These are phyloP conservation scores for Aquatica leii DNA, from an alignment of 2,888 invertebrate genomes.

Conservation along the genomic window DNA sequence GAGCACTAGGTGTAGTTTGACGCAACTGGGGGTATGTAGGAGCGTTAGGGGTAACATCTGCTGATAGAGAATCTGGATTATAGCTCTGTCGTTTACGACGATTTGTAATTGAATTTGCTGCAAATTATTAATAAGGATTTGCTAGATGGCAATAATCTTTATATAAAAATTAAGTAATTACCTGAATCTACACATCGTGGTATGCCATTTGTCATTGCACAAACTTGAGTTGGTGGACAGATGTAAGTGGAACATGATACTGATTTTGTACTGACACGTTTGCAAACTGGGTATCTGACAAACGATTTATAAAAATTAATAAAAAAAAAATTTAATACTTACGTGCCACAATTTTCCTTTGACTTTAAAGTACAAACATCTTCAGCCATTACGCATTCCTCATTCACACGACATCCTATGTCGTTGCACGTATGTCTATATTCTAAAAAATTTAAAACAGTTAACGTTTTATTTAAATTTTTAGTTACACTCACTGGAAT, in stretches of 20 bases:
- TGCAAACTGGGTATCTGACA: constrained; percentile 60
- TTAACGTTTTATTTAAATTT: too few species aligned
- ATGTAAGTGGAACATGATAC: constrained; percentile 54
- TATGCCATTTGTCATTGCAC: constrained; percentile 54
- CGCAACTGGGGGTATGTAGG: constrained; percentile 4
- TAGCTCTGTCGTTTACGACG: constrained; percentile 21
- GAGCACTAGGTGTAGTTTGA: constrained; percentile 42
- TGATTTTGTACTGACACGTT: constrained; percentile 45
- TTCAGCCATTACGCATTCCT: constrained; percentile 76
- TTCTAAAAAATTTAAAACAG: too few species aligned
- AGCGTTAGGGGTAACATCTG: not conserved
- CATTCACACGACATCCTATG: constrained; percentile 76
- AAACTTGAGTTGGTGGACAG: constrained; percentile 58
- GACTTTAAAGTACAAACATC: constrained; percentile 74
- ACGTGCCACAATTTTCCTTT: constrained; percentile 61
- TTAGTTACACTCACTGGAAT: constrained; percentile 2
- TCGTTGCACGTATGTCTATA: constrained; percentile 81
- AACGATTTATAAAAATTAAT: too few species aligned
- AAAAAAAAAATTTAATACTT: constrained; percentile 42
- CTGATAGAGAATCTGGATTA: constrained; percentile 5
- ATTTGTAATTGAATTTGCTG: not conserved
- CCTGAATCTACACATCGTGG: constrained; percentile 57
- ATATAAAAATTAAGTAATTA: constrained; percentile 12
- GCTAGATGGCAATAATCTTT: not conserved
- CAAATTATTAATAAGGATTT: not conserved